These are phyloP conservation scores for Trachelipus rathkii DNA, from an alignment of 1,140 invertebrate genomes.

Conservation along the genomic window DNA sequence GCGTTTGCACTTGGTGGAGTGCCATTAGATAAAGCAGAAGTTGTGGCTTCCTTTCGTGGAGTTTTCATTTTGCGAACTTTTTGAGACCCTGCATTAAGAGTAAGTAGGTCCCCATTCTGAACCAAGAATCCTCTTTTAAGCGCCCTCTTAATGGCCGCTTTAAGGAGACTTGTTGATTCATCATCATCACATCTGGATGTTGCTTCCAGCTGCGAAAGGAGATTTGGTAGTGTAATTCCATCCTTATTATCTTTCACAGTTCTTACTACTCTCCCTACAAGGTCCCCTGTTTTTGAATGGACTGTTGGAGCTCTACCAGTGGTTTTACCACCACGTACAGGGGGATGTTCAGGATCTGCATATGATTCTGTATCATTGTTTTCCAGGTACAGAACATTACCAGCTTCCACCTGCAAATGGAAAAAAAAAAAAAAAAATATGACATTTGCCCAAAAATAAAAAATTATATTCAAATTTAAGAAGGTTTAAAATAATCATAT, in stretches of 20 bases:
- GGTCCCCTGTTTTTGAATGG: slow-evolving; percentile 26
- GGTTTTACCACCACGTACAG: slow-evolving; percentile 13
- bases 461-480: too few relatives aligned
- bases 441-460: too few relatives aligned
- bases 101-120: slow-evolving; percentile 29
- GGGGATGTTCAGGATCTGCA: slow-evolving; percentile 24
- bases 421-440: not conserved
- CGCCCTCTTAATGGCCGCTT: slow-evolving; percentile 39
- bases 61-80: not conserved
- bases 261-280: slow-evolving; percentile 26
- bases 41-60: not conserved
- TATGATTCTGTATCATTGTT: slow-evolving; percentile 27
- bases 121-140: slow-evolving; percentile 40
- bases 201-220: not conserved
- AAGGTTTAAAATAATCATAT: too few relatives aligned
- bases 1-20: not conserved
- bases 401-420: slow-evolving; percentile 4
- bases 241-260: slow-evolving; percentile 17
- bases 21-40: not conserved
- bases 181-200: not conserved
- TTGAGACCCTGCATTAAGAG: not conserved
- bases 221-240: not conserved
- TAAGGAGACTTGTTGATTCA: slow-evolving; percentile 1
- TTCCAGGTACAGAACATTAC: slow-evolving; percentile 28
- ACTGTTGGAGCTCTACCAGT: slow-evolving; percentile 20